Percentiles rank a stretch among this genome's conserved stretches.
phyloP scores from a whole-genome alignment of 1,140 invertebrate species.

The Globodera ellingtonae region DNA sequence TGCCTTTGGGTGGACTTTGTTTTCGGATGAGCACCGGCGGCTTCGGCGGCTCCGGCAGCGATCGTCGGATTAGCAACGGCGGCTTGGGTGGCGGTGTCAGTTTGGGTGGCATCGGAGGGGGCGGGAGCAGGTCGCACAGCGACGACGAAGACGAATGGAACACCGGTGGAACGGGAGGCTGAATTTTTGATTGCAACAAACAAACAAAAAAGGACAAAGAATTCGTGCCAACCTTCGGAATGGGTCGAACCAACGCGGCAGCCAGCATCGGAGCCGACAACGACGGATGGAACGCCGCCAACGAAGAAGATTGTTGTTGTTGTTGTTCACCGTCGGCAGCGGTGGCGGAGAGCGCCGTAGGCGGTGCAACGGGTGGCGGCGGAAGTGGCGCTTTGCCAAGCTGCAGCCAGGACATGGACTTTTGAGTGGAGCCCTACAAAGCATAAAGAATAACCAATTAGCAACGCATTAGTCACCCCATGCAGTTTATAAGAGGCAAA shows the following conservation, averaged over 20 bases:
- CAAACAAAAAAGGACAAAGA: not conserved
- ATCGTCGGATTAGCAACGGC: not conserved
- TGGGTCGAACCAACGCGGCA: not conserved
- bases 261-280: not conserved
- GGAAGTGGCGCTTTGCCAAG: slow-evolving; percentile 5
- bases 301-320: not conserved
- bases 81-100: slow-evolving; percentile 1
- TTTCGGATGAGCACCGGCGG: slow-evolving; percentile 13
- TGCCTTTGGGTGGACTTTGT: not conserved
- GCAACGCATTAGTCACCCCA: too few species aligned
- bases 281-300: not conserved
- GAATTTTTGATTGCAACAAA: not conserved
- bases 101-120: slow-evolving; percentile 8
- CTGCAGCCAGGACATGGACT: not conserved
- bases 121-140: not conserved
- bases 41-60: not conserved
- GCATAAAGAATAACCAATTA: not conserved
- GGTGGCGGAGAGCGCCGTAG: not conserved
- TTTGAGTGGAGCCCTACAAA: not conserved
- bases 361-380: not conserved
- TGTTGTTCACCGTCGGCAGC: not conserved
- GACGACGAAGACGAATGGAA: not conserved
- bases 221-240: not conserved
- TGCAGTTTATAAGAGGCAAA: too few species aligned
- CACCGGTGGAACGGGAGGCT: slow-evolving; percentile 17